A percentile compares a stretch with the other conserved stretches of the same genome.
Conservation (phyloP, 2,797 vertebrate species). For the Apodemus agrarius region DNA sequence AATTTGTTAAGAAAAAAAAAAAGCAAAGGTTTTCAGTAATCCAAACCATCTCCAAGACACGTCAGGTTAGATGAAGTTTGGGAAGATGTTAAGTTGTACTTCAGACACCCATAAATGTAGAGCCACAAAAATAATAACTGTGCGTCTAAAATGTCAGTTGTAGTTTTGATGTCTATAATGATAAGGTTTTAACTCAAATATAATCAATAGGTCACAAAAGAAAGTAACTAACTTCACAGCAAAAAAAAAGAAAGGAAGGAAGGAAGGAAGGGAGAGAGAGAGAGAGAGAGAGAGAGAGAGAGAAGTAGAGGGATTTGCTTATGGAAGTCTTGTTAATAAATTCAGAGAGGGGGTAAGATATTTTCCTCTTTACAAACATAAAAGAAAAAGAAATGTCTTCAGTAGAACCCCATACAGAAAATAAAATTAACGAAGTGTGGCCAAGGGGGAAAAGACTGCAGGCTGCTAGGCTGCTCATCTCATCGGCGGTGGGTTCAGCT, state of each 20-base stretch:
- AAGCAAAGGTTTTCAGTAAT: constrained; percentile 2
- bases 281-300: too few relatives aligned
- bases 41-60: constrained; percentile 9
- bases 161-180: neutral
- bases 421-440: neutral
- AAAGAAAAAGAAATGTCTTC: neutral
- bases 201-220: constrained; percentile 23
- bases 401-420: neutral
- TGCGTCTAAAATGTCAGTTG: neutral
- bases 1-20: neutral
- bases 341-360: neutral
- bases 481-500: neutral
- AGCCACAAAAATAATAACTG: constrained; percentile 28
- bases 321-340: neutral
- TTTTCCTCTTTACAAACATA: constrained; percentile 27
- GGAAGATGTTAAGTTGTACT: neutral
- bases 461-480: neutral
- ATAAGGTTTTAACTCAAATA: constrained; percentile 24
- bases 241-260: neutral
- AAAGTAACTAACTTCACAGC: neutral
- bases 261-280: rapidly evolving
- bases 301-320: neutral
- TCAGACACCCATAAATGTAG: neutral
- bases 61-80: neutral
- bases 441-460: neutral